A percentile compares a stretch with the other conserved stretches of the same genome.
These are phyloP conservation scores for Drosophila serrata DNA, from an alignment of 1,140 invertebrate species.

Conservation along the genomic window DNA sequence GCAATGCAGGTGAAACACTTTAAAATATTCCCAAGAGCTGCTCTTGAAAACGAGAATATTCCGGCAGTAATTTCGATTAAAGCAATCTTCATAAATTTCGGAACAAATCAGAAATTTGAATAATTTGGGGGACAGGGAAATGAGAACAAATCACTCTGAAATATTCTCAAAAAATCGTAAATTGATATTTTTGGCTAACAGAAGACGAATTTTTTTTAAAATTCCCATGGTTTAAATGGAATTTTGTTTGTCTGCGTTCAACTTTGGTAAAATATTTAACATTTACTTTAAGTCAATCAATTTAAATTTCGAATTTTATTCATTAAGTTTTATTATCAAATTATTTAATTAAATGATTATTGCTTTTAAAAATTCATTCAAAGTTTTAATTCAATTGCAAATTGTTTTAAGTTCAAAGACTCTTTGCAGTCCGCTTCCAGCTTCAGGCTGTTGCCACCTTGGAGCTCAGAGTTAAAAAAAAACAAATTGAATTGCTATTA, in stretches of 20 bases:
- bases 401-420: not conserved
- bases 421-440: not conserved
- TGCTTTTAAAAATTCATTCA: not conserved
- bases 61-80: not conserved
- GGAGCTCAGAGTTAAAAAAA: conserved; percentile 40
- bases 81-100: not conserved
- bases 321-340: not conserved
- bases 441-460: conserved; percentile 36
- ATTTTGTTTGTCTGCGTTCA: too few relatives aligned
- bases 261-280: too few relatives aligned
- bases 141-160: not conserved
- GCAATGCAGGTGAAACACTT: conserved; percentile 43
- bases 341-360: not conserved
- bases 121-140: not conserved
- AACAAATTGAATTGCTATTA: conserved; percentile 60
- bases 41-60: not conserved
- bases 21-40: conserved; percentile 2
- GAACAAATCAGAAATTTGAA: too few relatives aligned
- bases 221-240: not conserved
- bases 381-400: conserved; percentile 3
- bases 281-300: too few relatives aligned
- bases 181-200: not conserved
- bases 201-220: accelerated
- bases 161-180: not conserved
- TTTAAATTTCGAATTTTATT: not conserved